Conservation (phyloP, 2,797 vertebrate genomes). For the Argya squamiceps region DNA sequence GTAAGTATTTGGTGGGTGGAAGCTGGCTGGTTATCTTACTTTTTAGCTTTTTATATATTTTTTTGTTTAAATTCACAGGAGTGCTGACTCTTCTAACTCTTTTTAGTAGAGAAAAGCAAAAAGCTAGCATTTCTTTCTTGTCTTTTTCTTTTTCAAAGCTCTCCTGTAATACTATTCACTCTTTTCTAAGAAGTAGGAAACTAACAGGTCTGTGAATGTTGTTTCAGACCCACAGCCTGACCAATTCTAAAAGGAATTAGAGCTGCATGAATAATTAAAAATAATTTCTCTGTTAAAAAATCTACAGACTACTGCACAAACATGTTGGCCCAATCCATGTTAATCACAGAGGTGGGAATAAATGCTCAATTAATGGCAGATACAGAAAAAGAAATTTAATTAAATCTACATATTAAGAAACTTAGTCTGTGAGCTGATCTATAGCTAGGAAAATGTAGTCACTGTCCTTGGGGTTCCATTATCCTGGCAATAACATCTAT, state of each 20-base stretch:
- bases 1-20: neutral
- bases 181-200: neutral
- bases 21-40: neutral
- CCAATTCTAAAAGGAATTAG: neutral
- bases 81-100: neutral
- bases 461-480: constrained; percentile 57
- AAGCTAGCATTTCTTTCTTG: neutral
- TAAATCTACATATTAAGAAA: constrained; percentile 47
- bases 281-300: neutral
- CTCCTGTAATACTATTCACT: neutral
- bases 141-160: neutral
- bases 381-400: constrained; percentile 51
- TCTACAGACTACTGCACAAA: neutral
- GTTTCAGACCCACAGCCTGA: neutral
- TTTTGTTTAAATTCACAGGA: neutral
- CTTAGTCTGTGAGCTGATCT: neutral
- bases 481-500: constrained; percentile 18
- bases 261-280: neutral
- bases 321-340: neutral
- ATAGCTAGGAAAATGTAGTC: constrained; percentile 34
- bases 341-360: constrained; percentile 63
- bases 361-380: constrained; percentile 47
- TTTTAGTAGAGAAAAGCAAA: neutral
- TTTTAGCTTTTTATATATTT: neutral
- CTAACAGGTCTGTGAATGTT: neutral